phyloP scores from a whole-genome alignment of 2,113 vertebrate genomes.

The Apteryx mantelli region DNA sequence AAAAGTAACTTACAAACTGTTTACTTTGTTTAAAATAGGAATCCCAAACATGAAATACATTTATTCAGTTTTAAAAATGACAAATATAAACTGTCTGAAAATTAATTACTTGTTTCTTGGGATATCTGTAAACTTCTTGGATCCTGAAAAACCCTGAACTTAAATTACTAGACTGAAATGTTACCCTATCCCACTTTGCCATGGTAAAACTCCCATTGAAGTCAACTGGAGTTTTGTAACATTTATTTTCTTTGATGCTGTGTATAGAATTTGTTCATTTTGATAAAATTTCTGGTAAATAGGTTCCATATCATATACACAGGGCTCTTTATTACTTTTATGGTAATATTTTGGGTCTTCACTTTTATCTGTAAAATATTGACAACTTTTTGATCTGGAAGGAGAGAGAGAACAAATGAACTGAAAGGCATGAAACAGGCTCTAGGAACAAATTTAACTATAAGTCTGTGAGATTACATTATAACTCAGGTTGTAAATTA shows the following conservation, averaged over 20 bases:
- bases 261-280: neutral
- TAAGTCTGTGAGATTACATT: neutral
- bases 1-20: neutral
- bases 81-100: neutral
- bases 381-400: too few relatives aligned
- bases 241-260: neutral
- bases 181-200: neutral
- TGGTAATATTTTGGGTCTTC: too few relatives aligned
- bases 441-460: neutral
- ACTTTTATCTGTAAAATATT: too few relatives aligned
- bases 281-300: neutral
- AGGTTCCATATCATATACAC: neutral
- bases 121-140: neutral
- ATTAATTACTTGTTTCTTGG: neutral
- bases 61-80: neutral
- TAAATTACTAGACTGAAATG: neutral
- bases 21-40: neutral
- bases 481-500: neutral
- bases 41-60: neutral
- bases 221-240: neutral
- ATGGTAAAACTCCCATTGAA: neutral
- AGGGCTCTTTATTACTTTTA: neutral
- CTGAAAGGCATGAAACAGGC: too few relatives aligned
- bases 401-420: neutral
- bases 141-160: neutral